A percentile compares a stretch with the other conserved stretches of the same genome.
These are phyloP conservation scores for Antedon mediterranea DNA, from an alignment of 53 echinoderm and acorn worm genomes.

Conservation along the genomic window DNA sequence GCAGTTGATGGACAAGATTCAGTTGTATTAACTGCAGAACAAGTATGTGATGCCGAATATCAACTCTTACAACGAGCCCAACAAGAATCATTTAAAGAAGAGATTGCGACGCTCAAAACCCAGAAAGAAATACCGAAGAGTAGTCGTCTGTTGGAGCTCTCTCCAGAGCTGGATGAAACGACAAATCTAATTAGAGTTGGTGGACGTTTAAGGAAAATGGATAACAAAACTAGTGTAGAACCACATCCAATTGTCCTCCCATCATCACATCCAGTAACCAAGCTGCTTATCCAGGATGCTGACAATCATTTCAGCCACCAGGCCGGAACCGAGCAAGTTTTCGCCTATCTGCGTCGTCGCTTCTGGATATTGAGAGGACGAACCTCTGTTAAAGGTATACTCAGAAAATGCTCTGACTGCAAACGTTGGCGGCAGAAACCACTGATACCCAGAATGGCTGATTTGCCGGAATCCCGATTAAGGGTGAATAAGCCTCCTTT, in stretches of 20 bases:
- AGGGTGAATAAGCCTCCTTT: conserved; percentile 31
- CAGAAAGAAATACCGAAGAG: conserved; percentile 2
- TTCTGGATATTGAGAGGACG: conserved; percentile 10
- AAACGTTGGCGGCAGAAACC: conserved; percentile 15
- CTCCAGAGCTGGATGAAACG: conserved; percentile 12
- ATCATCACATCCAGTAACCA: neutral
- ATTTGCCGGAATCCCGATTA: conserved; percentile 12
- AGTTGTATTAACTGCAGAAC: conserved; percentile 6
- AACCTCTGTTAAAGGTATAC: conserved; percentile 4
- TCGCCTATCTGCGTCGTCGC: conserved; percentile 18
- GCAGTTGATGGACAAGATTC: neutral
- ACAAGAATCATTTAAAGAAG: conserved; percentile 3
- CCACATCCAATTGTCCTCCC: conserved; percentile 7
- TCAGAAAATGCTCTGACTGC: conserved; percentile 7
- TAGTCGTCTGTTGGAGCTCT: conserved; percentile 2
- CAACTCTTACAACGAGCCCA: conserved; percentile 10
- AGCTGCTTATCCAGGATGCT: conserved; percentile 1
- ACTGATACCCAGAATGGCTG: conserved; percentile 4
- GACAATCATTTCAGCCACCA: neutral
- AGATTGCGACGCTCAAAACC: neutral
- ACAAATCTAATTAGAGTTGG: conserved; percentile 12
- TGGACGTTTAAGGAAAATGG: neutral
- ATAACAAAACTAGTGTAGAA: neutral
- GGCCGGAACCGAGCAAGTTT: conserved; percentile 9
- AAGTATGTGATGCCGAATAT: conserved; percentile 10